These are phyloP conservation scores for Brachylomia viminalis DNA, from an alignment of 2,888 invertebrate species.

Conservation along the genomic window DNA sequence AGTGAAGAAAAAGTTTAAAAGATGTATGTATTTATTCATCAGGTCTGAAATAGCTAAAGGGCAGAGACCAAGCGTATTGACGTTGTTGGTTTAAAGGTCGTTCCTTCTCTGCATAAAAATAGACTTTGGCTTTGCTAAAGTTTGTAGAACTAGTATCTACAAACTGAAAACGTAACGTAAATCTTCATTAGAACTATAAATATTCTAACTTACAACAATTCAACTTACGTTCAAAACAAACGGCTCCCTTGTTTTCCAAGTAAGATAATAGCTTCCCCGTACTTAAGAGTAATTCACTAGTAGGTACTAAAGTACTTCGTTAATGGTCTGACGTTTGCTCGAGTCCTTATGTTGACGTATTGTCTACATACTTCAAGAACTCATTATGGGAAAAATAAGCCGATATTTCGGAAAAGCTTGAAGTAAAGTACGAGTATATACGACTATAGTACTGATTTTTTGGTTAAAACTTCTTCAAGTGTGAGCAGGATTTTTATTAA, in stretches of 20 bases:
- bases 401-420: slow-evolving; percentile 7
- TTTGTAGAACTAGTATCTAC: too few relatives aligned
- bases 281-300: slow-evolving; percentile 29
- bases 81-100: too few relatives aligned
- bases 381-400: not conserved
- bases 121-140: too few relatives aligned
- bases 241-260: not conserved
- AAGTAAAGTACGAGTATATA: not conserved
- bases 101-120: too few relatives aligned
- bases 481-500: not conserved
- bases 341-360: slow-evolving; percentile 27
- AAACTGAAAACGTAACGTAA: too few relatives aligned
- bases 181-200: not conserved
- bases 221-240: slow-evolving; percentile 6
- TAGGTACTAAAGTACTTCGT: slow-evolving; percentile 14
- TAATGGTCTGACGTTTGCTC: slow-evolving; percentile 34
- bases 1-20: too few relatives aligned
- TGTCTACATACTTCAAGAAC: slow-evolving; percentile 29
- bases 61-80: too few relatives aligned
- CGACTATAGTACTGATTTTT: too few relatives aligned
- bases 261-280: slow-evolving; percentile 16
- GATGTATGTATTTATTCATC: too few relatives aligned
- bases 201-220: not conserved
- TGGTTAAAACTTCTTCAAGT: not conserved
- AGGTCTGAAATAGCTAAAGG: too few relatives aligned